A percentile compares a stretch with the other conserved stretches of the same genome.
Evolutionary conservation across 2,888 invertebrate genomes (phyloP).

Genomic region (Lasioglossum marginatum): DNA sequence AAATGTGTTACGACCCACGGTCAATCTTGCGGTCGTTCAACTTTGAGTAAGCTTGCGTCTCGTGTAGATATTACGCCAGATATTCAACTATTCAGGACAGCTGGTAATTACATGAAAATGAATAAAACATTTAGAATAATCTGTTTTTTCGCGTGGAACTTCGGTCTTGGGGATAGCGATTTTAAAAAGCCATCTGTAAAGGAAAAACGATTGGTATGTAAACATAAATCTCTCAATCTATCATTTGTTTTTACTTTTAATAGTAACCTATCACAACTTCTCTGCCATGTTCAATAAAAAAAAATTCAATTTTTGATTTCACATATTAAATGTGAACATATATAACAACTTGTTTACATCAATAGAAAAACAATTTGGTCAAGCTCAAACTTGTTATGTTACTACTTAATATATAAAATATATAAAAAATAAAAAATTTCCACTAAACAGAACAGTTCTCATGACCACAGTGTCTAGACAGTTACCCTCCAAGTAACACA

Average conservation of each 20-base stretch:
- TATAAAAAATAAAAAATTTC: not conserved
- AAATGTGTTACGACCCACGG: conserved; percentile 37
- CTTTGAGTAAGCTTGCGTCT: not conserved
- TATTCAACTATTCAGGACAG: not conserved
- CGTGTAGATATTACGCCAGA: not conserved
- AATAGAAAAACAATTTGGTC: not conserved
- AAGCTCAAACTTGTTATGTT: not conserved
- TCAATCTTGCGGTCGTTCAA: conserved; percentile 6
- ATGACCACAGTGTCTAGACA: not conserved
- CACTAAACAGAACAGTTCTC: not conserved
- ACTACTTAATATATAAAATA: not conserved
- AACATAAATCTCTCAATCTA: too few species aligned
- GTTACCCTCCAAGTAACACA: not conserved
- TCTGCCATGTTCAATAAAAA: not conserved
- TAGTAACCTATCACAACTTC: too few species aligned
- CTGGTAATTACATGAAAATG: not conserved
- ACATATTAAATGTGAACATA: not conserved
- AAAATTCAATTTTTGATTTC: not conserved
- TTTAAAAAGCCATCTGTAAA: not conserved
- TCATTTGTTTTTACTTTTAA: not conserved
- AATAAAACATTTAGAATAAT: not conserved
- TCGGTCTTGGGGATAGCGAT: not conserved
- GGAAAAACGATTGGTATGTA: not conserved
- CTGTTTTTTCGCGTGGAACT: not conserved
- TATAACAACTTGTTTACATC: not conserved